phyloP scores from a whole-genome alignment of 2,888 invertebrate species.

The Fissipunctia ypsillon region DNA sequence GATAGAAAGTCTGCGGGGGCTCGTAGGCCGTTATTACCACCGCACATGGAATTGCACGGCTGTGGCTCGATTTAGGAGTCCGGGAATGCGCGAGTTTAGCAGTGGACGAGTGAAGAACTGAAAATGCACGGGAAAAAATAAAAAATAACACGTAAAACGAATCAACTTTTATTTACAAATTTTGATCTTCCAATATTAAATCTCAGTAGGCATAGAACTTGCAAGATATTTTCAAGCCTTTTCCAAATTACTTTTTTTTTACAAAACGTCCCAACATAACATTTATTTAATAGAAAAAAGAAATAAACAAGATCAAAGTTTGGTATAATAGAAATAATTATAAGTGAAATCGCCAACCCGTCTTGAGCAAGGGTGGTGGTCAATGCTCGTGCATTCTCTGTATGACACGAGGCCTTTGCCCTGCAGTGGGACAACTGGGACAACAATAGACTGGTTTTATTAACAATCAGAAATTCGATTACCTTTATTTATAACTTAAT shows the following conservation, averaged over 20 bases:
- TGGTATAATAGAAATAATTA: not conserved
- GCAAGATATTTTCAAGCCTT: not conserved
- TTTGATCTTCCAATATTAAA: conserved; percentile 18
- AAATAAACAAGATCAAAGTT: not conserved
- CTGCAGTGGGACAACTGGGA: no score
- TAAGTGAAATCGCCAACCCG: not conserved
- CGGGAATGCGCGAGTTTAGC: no score
- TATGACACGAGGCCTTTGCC: not conserved
- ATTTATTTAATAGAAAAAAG: not conserved
- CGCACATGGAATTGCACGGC: no score
- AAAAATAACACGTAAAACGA: conserved; percentile 14
- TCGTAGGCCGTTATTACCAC: no score
- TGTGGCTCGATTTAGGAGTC: no score
- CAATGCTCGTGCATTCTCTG: not conserved
- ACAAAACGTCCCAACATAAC: not conserved
- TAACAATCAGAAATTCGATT: conserved; percentile 5
- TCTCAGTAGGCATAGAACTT: conserved; percentile 6
- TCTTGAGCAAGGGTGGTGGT: not conserved
- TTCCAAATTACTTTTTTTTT: not conserved
- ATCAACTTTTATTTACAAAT: conserved; percentile 55
- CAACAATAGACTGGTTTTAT: not conserved
- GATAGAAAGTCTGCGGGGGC: no score
- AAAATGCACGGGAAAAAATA: not conserved
- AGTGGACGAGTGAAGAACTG: no score
- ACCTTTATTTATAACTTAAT: not conserved